Evolutionary conservation across 2,113 vertebrate genomes (phyloP).

Genomic region (Pseudorasbora parva): DNA sequence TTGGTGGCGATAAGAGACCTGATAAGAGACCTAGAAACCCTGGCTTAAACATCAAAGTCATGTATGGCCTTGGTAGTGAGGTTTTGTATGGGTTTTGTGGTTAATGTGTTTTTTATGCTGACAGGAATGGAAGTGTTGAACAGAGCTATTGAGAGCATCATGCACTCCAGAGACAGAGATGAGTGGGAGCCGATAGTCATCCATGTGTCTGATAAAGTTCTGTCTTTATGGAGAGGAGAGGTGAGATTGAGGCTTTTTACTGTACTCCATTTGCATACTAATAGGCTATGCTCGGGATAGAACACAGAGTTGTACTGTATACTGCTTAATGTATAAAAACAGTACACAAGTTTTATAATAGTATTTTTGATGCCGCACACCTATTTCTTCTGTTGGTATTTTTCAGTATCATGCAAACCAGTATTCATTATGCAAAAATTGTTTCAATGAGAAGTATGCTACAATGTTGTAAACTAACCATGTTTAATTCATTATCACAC

Average conservation of each 20-base stretch:
- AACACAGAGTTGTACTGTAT: not conserved
- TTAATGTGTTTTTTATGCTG: not conserved
- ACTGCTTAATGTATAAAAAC: not conserved
- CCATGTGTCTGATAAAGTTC: slow-evolving; percentile 84
- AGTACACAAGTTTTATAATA: too few relatives aligned
- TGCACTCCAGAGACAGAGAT: slow-evolving; percentile 75
- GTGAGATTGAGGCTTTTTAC: slow-evolving; percentile 59
- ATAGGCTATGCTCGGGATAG: not conserved
- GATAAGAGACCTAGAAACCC: not conserved
- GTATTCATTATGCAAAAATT: too few relatives aligned
- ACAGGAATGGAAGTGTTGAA: slow-evolving; percentile 95
- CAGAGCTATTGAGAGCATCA: slow-evolving; percentile 87
- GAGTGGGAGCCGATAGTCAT: slow-evolving; percentile 84
- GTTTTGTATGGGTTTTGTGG: not conserved
- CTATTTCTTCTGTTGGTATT: too few relatives aligned
- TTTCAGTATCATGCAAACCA: too few relatives aligned
- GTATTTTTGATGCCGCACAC: too few relatives aligned
- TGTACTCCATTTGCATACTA: not conserved
- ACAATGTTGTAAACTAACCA: too few relatives aligned
- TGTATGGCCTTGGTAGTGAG: not conserved
- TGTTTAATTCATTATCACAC: too few relatives aligned
- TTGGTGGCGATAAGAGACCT: too few relatives aligned
- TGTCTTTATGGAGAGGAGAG: slow-evolving; percentile 83
- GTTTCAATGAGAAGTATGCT: too few relatives aligned
- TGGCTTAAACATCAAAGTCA: not conserved